These are phyloP conservation scores for Shinisaurus crocodilurus DNA, from an alignment of 2,113 vertebrate species.

Conservation along the genomic window DNA sequence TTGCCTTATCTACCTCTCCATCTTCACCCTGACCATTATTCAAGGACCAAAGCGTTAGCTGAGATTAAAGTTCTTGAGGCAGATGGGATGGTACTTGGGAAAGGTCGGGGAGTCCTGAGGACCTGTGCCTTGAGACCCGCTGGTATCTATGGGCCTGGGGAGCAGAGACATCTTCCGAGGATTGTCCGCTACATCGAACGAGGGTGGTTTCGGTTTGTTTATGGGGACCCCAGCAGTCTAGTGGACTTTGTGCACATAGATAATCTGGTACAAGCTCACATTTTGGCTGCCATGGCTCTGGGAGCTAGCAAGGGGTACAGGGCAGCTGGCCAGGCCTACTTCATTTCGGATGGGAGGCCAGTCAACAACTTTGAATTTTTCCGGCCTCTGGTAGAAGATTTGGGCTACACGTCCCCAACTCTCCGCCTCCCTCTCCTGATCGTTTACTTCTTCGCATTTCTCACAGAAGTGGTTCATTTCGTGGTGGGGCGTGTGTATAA, in stretches of 20 bases:
- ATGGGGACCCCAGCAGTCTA: constrained; percentile 84
- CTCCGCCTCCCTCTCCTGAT: constrained; percentile 84
- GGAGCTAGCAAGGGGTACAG: constrained; percentile 72
- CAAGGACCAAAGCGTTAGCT: constrained; percentile 91
- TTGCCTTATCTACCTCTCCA: constrained; percentile 93
- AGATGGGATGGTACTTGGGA: constrained; percentile 74
- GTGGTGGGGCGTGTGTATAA: constrained; percentile 84
- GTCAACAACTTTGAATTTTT: constrained; percentile 97
- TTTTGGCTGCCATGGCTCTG: constrained; percentile 85
- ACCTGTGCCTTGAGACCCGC: constrained; percentile 91
- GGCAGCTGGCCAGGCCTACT: constrained; percentile 92
- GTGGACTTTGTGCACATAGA: constrained; percentile 96
- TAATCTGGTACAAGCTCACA: constrained; percentile 89
- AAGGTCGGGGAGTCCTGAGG: constrained; percentile 72
- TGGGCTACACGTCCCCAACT: constrained; percentile 90
- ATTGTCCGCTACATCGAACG: constrained; percentile 89
- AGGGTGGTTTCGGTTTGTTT: constrained; percentile 91
- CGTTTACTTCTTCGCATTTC: constrained; percentile 88
- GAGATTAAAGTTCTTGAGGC: constrained; percentile 91
- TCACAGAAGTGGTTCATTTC: constrained; percentile 86
- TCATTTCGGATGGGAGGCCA: constrained; percentile 91
- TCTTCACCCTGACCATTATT: constrained; percentile 94
- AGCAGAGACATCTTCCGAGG: constrained; percentile 93
- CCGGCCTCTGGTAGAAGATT: constrained; percentile 89
- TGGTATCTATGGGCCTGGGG: constrained; percentile 94